These are phyloP conservation scores for Himantopus leucocephalus DNA, from an alignment of 2,113 vertebrate species.

Conservation along the genomic window DNA sequence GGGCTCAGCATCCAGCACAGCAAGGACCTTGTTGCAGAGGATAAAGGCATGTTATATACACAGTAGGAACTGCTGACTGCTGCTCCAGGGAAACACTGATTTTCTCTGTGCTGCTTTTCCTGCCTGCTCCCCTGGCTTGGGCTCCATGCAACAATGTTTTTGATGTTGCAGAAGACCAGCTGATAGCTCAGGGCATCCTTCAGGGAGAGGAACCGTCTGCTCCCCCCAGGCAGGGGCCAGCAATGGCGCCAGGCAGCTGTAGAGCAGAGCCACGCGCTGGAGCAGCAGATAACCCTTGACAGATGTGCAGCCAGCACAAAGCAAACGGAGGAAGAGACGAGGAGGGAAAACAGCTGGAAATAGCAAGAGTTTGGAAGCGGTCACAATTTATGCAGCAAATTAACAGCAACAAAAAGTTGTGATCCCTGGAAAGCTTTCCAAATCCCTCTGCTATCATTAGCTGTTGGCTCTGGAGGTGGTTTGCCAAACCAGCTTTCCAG, in stretches of 20 bases:
- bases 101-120: not conserved
- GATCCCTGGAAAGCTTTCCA: not conserved
- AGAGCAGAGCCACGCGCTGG: not conserved
- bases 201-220: not conserved
- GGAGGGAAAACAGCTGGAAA: constrained; percentile 7
- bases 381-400: not conserved
- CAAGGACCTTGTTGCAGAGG: not conserved
- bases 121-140: not conserved
- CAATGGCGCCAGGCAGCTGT: not conserved
- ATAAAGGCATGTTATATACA: not conserved
- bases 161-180: not conserved
- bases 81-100: not conserved
- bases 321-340: not conserved
- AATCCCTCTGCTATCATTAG: not conserved
- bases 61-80: not conserved
- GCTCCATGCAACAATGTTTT: not conserved
- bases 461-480: not conserved
- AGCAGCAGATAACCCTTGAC: not conserved
- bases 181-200: not conserved
- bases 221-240: not conserved
- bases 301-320: not conserved
- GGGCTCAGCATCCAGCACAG: not conserved
- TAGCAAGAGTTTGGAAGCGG: not conserved
- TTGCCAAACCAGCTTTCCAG: not conserved
- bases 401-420: not conserved